These are phyloP conservation scores for Girardinichthys multiradiatus DNA, from an alignment of 2,113 vertebrate species.

Conservation along the genomic window DNA sequence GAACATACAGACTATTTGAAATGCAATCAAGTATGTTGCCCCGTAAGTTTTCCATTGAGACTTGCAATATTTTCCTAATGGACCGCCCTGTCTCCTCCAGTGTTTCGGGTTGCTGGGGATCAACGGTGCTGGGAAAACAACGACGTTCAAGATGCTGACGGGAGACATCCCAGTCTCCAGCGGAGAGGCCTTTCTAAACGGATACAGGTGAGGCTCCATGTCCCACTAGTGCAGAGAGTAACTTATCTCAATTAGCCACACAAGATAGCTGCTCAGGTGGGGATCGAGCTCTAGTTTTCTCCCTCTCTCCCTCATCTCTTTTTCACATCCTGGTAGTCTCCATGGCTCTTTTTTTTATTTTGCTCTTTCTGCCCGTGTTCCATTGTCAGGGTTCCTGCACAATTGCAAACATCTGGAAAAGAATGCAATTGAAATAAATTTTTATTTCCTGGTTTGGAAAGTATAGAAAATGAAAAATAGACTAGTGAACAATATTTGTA, in stretches of 20 bases:
- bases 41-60: slow-evolving; percentile 23
- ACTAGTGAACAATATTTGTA: too few species aligned
- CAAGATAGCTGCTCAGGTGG: slow-evolving; percentile 66
- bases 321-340: slow-evolving; percentile 35
- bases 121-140: slow-evolving; percentile 97
- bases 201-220: slow-evolving; percentile 87
- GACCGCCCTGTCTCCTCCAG: slow-evolving; percentile 69
- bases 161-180: slow-evolving; percentile 92
- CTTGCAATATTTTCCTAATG: slow-evolving; percentile 20
- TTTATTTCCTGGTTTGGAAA: too few species aligned
- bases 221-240: slow-evolving; percentile 50
- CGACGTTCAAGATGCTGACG: slow-evolving; percentile 99
- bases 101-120: slow-evolving; percentile 98
- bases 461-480: too few species aligned
- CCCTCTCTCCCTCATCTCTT: slow-evolving; percentile 22
- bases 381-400: background rate
- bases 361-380: slow-evolving; percentile 15
- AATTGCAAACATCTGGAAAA: too few species aligned
- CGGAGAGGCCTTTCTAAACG: slow-evolving; percentile 95
- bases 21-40: background rate
- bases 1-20: background rate
- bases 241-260: slow-evolving; percentile 78
- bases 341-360: background rate
- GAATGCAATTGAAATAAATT: background rate
- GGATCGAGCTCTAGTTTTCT: slow-evolving; percentile 32